phyloP scores from a whole-genome alignment of 2,797 vertebrate species.

The Micrastur ruficollis region DNA sequence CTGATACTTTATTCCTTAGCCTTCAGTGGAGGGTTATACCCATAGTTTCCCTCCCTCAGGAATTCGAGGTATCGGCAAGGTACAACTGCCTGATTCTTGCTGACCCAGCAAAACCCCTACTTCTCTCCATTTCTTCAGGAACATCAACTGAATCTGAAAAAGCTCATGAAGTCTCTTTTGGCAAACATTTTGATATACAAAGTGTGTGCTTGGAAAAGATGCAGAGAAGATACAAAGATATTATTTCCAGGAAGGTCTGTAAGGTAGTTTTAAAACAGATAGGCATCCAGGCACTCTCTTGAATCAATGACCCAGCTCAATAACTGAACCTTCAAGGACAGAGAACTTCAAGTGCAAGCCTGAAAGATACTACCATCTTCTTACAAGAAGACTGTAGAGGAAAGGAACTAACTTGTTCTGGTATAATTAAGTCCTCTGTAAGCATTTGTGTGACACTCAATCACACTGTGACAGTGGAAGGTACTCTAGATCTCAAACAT shows the following conservation, averaged over 20 bases:
- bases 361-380: neutral
- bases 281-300: fast-evolving
- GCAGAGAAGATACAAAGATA: fast-evolving
- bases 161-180: fast-evolving
- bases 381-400: neutral
- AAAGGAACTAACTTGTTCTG: neutral
- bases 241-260: neutral
- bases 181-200: fast-evolving
- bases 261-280: too few relatives aligned
- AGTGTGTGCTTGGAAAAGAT: neutral
- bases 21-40: neutral
- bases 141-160: neutral
- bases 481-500: neutral
- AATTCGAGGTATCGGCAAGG: neutral
- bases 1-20: neutral
- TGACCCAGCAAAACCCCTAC: fast-evolving
- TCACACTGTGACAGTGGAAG: fast-evolving
- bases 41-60: neutral
- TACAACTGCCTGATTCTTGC: neutral
- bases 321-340: neutral
- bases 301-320: fast-evolving
- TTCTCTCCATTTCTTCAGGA: fast-evolving
- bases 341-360: neutral
- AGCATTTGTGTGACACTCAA: neutral
- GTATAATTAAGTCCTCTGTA: neutral